Percentiles rank a stretch among this genome's conserved stretches.
Evolutionary conservation across 2,888 invertebrate genomes (phyloP).

Genomic region (Ectemnius lituratus): DNA sequence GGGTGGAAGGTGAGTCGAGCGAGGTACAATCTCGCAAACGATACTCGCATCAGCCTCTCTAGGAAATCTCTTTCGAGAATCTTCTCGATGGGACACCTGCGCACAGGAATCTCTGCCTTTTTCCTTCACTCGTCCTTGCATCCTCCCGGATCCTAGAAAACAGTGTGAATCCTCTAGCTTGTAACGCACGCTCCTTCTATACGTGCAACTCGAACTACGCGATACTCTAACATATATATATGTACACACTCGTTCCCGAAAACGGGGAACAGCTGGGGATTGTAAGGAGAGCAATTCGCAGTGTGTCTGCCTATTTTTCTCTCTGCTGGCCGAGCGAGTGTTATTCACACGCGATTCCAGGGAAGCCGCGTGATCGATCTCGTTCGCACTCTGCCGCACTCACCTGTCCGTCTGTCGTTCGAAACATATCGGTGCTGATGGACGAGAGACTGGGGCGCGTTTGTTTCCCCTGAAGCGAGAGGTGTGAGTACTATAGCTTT

Average conservation of each 20-base stretch:
- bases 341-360: background rate
- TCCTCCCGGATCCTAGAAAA: conserved; percentile 43
- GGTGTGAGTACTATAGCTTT: no score
- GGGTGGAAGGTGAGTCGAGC: conserved; percentile 7
- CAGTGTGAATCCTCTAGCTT: conserved; percentile 17
- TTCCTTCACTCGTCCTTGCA: background rate
- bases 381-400: background rate
- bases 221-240: conserved; percentile 4
- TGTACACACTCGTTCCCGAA: conserved; percentile 2
- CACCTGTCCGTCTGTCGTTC: background rate
- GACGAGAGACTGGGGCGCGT: background rate
- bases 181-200: background rate
- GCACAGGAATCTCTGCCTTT: conserved; percentile 47
- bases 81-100: conserved; percentile 65
- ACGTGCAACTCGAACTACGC: background rate
- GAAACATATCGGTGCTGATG: conserved; percentile 1
- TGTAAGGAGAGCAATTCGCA: conserved; percentile 2
- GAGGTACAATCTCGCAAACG: conserved; percentile 63
- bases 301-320: background rate
- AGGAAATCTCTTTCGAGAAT: conserved; percentile 65
- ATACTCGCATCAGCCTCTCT: conserved; percentile 56
- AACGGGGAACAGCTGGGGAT: background rate
- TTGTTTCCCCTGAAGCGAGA: background rate
- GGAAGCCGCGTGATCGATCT: conserved; percentile 8
- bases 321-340: background rate